A percentile compares a stretch with the other conserved stretches of the same genome.
These are phyloP conservation scores for Brotula barbata DNA, from an alignment of 2,797 vertebrate species.

Conservation along the genomic window DNA sequence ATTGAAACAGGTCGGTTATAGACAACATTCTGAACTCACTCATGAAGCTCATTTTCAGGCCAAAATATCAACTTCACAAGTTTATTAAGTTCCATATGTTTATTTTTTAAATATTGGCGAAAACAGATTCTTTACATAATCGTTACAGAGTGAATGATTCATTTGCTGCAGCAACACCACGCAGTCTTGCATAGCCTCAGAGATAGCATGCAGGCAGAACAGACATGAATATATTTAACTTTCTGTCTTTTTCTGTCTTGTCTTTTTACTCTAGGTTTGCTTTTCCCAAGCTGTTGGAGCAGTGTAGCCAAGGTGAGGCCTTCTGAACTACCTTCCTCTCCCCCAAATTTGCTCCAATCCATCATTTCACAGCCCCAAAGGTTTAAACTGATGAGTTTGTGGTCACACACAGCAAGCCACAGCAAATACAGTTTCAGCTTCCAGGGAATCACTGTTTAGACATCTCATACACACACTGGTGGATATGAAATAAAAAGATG, in stretches of 20 bases:
- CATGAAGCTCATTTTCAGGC: neutral
- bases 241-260: neutral
- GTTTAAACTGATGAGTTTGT: too few relatives aligned
- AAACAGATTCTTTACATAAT: too few relatives aligned
- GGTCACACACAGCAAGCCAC: neutral
- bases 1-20: neutral
- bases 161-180: too few relatives aligned
- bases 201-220: neutral
- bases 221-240: slow-evolving; percentile 13
- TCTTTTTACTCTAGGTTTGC: slow-evolving; percentile 79
- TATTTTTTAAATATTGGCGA: too few relatives aligned
- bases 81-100: neutral
- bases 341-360: neutral
- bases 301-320: slow-evolving; percentile 91
- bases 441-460: neutral
- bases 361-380: neutral
- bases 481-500: slow-evolving; percentile 4
- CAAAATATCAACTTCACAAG: neutral
- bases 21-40: neutral
- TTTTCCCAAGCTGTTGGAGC: slow-evolving; percentile 96
- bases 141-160: too few relatives aligned
- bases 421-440: neutral
- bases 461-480: neutral
- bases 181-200: neutral
- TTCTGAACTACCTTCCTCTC: neutral